phyloP scores from a whole-genome alignment of 2,888 invertebrate species.

The Cheilosia vulpina region DNA sequence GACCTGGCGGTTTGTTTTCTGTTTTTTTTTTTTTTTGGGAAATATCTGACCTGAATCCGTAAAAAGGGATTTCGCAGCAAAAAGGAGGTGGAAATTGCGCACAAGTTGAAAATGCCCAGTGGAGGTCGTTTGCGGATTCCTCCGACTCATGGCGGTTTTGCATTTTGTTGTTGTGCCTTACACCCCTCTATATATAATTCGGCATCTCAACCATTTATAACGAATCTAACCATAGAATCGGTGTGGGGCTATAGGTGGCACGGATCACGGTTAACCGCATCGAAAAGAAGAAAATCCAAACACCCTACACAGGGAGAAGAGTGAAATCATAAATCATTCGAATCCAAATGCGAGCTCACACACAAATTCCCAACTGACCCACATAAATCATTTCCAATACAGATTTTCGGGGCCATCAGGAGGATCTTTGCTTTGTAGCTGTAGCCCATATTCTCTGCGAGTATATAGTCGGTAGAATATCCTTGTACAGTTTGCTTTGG shows the following conservation, averaged over 20 bases:
- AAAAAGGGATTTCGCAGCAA: slow-evolving; percentile 47
- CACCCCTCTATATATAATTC: slow-evolving; percentile 59
- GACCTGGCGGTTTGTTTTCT: slow-evolving; percentile 44
- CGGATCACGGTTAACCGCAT: slow-evolving; percentile 44
- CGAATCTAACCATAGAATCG: slow-evolving; percentile 19
- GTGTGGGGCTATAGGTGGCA: not conserved
- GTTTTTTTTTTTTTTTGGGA: not conserved
- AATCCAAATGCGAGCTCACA: slow-evolving; percentile 70
- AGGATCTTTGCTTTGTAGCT: slow-evolving; percentile 38
- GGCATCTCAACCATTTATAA: slow-evolving; percentile 72
- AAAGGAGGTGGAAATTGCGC: slow-evolving; percentile 26
- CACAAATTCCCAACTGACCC: slow-evolving; percentile 79
- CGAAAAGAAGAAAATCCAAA: slow-evolving; percentile 49
- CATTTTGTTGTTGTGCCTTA: slow-evolving; percentile 25
- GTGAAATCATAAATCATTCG: slow-evolving; percentile 71
- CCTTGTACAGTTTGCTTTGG: slow-evolving; percentile 1
- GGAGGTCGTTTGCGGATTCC: slow-evolving; percentile 52
- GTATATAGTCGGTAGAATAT: not conserved
- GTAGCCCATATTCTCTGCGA: not conserved
- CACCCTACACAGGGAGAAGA: slow-evolving; percentile 32
- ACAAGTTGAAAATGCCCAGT: slow-evolving; percentile 57
- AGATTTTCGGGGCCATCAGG: slow-evolving; percentile 61
- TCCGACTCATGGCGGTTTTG: slow-evolving; percentile 59
- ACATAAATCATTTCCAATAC: slow-evolving; percentile 81
- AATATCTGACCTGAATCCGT: slow-evolving; percentile 72